A percentile compares a stretch with the other conserved stretches of the same genome.
These are phyloP conservation scores for Vipera latastei DNA, from an alignment of 2,797 vertebrate species.

Conservation along the genomic window DNA sequence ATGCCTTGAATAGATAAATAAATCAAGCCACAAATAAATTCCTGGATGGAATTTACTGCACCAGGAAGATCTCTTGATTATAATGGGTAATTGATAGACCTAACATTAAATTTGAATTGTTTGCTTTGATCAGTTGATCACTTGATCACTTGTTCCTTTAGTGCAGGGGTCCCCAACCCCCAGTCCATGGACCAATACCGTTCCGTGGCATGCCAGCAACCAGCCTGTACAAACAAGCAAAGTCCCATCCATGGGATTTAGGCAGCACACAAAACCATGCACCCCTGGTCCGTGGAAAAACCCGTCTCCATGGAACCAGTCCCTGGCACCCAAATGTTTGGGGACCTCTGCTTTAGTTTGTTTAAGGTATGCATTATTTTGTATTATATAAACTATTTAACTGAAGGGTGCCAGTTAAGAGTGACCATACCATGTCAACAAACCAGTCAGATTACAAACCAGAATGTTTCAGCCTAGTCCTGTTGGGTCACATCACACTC, in stretches of 20 bases:
- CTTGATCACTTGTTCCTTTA: too few relatives aligned
- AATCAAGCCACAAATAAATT: background rate
- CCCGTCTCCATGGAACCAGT: too few relatives aligned
- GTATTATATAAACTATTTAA: background rate
- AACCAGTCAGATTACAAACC: background rate
- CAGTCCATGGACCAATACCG: too few relatives aligned
- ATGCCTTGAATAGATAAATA: background rate
- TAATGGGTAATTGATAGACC: background rate
- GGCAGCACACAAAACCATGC: too few relatives aligned
- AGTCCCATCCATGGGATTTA: too few relatives aligned
- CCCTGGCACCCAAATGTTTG: too few relatives aligned
- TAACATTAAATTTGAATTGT: background rate
- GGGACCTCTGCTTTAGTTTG: background rate
- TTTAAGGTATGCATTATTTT: background rate
- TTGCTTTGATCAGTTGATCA: background rate
- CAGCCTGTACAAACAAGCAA: too few relatives aligned
- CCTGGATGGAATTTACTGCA: background rate
- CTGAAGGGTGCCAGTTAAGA: background rate
- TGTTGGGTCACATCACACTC: background rate
- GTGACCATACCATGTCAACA: background rate
- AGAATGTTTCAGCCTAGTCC: background rate
- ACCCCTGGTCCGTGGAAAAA: too few relatives aligned
- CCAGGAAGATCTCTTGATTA: background rate
- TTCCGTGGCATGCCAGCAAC: too few relatives aligned
- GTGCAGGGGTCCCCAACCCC: too few relatives aligned